Evolutionary conservation across 2,797 vertebrate genomes (phyloP), one percentile per base, ranked within the genome.

Genomic region (Macropodus opercularis): DNA sequence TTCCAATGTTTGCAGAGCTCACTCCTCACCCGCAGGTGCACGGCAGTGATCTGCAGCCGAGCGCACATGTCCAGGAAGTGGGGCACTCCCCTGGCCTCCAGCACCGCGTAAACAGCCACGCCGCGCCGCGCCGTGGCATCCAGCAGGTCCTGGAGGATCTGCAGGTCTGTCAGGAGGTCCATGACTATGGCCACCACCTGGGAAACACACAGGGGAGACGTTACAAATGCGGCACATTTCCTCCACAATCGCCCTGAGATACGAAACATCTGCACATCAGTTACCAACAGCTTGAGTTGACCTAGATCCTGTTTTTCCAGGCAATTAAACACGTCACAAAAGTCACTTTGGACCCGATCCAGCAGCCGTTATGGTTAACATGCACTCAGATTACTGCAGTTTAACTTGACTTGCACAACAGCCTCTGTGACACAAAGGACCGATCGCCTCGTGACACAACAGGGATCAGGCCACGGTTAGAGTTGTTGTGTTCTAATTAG

Each of bases 141-240:
- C 65, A 97, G 90, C 44, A 98, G 92, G 84, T 99, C 97, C n/a
- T 93, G 94, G 72, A 98, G 94, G 86, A 99, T 95, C 65, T 96
- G 95, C 2, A 94, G 86, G 75, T 99, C 97, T 0, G 96, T 97
- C 75, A 99, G 94, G 7, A 94, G 81, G 83, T 99, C 97, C 96
- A 98, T 98, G 65, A 96, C 94, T n/a, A 99, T 89, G 6, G 96
- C 97, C 44, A 99, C 90, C 72, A 93, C 92, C 97, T 98, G 88
- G 23, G 65, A 48, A 42, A 40, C 18, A 66, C 14, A 56, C 4
- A n/a, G 13, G 5, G 3, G 7, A n/a, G n/a, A 7, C 3, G 10
- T 8, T 17, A 39, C 11, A 17, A 22, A 31, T 46, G 10, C 10
- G 26, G 10, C 1, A 39, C 8, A 5, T 39, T 5, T 10, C 9